Base-by-base conservation (phyloP, 2,113 vertebrate genomes). In the Colossoma macropomum region DNA sequence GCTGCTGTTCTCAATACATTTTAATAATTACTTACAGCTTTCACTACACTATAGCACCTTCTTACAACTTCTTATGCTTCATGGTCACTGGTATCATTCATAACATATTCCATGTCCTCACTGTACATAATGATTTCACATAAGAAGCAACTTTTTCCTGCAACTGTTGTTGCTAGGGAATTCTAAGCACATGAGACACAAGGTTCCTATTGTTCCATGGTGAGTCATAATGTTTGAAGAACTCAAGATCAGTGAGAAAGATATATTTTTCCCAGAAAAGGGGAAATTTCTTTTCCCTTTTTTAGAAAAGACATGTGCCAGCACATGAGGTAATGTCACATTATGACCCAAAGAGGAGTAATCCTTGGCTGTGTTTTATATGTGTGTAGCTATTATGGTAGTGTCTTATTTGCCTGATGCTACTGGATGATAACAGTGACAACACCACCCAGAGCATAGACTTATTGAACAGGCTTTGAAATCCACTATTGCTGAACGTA, bases 121-220 rank as follows among this genome's bases (percentile, higher is more conserved):
- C 75, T 19, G 41, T 81, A 38, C 52, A 11, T 59, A n/a, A 28
- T 54, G 32, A 59, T 77, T 77, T 16, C 52, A 3, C 66, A 19
- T 25, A n/a, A n/a, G n/a, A n/a, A n/a, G n/a, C n/a, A n/a, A n/a
- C n/a, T n/a, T n/a, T n/a, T 68, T 52, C 25, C 30, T 72, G 41
- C 10, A 3, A 12, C 62, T 34, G 66, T 59, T 25, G 73, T 85
- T 80, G 73, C 84, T 65, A 81, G 65, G 65, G 72, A 79, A 80
- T 28, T 45, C n/a, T 45, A 45, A 50, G 15, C 68, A 59, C 76
- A 74, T 19, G 13, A n/a, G 56, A 50, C n/a, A 4, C 52, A 59
- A 21, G 21, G 1, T 75, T 34, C 30, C 30, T 41, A 19, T 78
- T 23, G 45, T 27, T 27, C 21, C 28, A 27, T 69, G 17, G 52